Evolutionary conservation across 1,140 invertebrate genomes (phyloP), one percentile per base, ranked within the genome.

Genomic region (Calosoma granatense): DNA sequence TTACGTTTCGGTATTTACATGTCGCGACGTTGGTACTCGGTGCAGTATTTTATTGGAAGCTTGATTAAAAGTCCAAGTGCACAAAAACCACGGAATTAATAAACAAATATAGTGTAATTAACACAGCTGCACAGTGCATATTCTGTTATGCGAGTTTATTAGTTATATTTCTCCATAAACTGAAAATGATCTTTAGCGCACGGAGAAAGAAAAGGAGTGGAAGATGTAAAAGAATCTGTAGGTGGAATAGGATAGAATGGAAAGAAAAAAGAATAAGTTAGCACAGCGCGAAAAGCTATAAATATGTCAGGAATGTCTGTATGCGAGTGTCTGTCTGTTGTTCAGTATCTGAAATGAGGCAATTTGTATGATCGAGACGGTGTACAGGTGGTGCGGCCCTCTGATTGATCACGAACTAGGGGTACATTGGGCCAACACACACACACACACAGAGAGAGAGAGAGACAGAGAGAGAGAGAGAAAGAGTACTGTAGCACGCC

Each of bases 321-420:
- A 47, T 17, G 41, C 41, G 9, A 47, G 41, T 47, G 41, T 47
- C 41, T 47, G 41, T 47, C 41, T 47, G 41, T 47, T 47, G 41
- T 47, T 47, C 41, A n/a, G 41, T 47, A 47, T 47, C 41, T 47
- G 41, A 47, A 47, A 47, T 47, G 41, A 47, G 41, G 41, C 41
- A 47, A 47, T 47, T 47, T 47, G 41, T 47, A 47, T 47, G 41
- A 47, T 47, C 41, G 41, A 17, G 15, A 9, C 41, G 9, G 41
- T 17, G 41, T 47, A 47, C 41, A 47, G 41, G 41, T 47, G 41
- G 6, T 17, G 41, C 41, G 41, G 41, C 15, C 6, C 15, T 6
- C 41, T 47, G 15, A 47, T 47, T 47, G 41, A 47, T 36, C 26
- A 36, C 26, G 26, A n/a, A 36, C 26, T n/a, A 6, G 26, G 26